phyloP scores from a whole-genome alignment of 2,797 vertebrate genomes.

The Taenioides sp. region DNA sequence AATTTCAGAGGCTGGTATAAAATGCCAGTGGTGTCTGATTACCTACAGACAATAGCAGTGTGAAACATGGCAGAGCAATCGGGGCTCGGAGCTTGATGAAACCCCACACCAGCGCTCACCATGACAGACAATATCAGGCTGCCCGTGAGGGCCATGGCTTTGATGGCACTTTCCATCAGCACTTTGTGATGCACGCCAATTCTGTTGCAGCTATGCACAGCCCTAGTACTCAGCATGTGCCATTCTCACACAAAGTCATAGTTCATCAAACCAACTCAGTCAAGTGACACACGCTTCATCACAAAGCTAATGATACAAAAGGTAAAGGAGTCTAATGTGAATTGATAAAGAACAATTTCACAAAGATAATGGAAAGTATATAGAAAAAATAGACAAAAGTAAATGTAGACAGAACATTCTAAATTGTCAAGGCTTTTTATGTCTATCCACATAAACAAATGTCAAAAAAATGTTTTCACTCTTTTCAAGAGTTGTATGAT shows the following conservation, averaged over 20 bases:
- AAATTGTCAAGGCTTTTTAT: no score
- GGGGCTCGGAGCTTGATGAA: constrained; percentile 45
- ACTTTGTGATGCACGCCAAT: constrained; percentile 35
- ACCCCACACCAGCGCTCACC: constrained; percentile 52
- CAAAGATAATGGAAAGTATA: not conserved
- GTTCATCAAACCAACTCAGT: constrained; percentile 36
- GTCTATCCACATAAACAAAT: no score
- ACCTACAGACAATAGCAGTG: constrained; percentile 47
- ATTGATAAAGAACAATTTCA: not conserved
- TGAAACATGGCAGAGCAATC: constrained; percentile 54
- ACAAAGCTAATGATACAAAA: constrained; percentile 40
- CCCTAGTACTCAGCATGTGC: constrained; percentile 26
- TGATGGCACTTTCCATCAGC: constrained; percentile 60
- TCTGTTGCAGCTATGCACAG: constrained; percentile 32
- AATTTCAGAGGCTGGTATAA: constrained; percentile 34
- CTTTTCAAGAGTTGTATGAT: no score
- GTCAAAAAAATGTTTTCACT: no score
- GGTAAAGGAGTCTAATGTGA: constrained; percentile 18
- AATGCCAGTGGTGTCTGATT: constrained; percentile 48
- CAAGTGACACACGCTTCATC: constrained; percentile 43
- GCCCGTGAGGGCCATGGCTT: constrained; percentile 34
- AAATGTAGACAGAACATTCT: not conserved
- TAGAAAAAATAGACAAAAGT: not conserved
- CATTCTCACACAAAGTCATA: constrained; percentile 29
- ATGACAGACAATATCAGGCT: constrained; percentile 49